These are phyloP conservation scores for Monopterus albus DNA, from an alignment of 2,113 vertebrate genomes.

Conservation along the genomic window DNA sequence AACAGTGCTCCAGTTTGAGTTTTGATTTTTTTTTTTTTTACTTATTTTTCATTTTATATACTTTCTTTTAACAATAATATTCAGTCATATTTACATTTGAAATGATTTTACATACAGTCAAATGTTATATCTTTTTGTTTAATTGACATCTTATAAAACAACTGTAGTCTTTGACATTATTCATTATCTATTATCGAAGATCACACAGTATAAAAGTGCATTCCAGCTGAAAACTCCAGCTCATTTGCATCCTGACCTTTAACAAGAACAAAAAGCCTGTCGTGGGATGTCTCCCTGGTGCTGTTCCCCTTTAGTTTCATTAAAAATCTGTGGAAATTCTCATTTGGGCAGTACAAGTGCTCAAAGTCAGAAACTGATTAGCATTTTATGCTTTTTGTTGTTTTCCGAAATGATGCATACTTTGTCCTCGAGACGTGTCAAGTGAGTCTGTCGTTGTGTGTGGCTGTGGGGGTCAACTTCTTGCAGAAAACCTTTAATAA, in stretches of 20 bases:
- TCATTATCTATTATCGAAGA: conserved; percentile 73
- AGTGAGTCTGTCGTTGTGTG: no score
- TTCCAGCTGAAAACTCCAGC: conserved; percentile 72
- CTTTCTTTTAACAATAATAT: conserved; percentile 78
- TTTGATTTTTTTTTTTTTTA: conserved; percentile 32
- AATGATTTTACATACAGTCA: conserved; percentile 76
- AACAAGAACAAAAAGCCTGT: conserved; percentile 34
- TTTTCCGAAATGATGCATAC: conserved; percentile 62
- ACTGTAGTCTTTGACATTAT: conserved; percentile 66
- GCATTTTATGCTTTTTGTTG: background rate
- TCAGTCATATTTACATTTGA: conserved; percentile 82
- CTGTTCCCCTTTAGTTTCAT: conserved; percentile 24
- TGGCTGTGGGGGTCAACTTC: no score
- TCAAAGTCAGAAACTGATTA: conserved; percentile 49
- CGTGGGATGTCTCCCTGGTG: conserved; percentile 20
- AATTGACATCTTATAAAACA: conserved; percentile 77
- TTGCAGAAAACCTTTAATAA: conserved; percentile 51
- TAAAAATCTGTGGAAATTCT: conserved; percentile 24
- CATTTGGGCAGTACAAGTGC: conserved; percentile 41
- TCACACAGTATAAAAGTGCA: conserved; percentile 82
- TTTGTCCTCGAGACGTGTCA: conserved; percentile 32
- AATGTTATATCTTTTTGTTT: conserved; percentile 65
- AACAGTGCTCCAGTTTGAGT: conserved; percentile 64
- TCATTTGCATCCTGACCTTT: conserved; percentile 70
- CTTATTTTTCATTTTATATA: conserved; percentile 57